phyloP scores from a whole-genome alignment of 64 coral and sea anemone species.

The Actinia tenebrosa region DNA sequence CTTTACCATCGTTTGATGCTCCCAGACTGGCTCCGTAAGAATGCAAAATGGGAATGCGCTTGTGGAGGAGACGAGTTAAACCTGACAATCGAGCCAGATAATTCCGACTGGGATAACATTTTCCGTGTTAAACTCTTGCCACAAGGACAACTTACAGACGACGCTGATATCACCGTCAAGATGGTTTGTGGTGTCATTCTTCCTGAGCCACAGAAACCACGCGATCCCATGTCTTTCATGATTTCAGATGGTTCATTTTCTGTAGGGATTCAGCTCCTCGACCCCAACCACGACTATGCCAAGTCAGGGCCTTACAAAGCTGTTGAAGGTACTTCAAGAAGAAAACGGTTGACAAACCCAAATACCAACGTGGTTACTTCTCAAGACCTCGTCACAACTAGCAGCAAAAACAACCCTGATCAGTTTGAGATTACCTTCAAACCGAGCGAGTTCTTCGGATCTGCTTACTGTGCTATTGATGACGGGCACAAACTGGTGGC shows the following conservation, averaged over 20 bases:
- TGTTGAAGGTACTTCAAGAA: constrained; percentile 13
- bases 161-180: constrained; percentile 44
- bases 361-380: background rate
- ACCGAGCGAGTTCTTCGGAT: constrained; percentile 29
- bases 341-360: background rate
- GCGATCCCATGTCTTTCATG: constrained; percentile 61
- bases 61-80: background rate
- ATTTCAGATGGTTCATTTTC: constrained; percentile 34
- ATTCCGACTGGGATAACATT: constrained; percentile 41
- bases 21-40: constrained; percentile 28
- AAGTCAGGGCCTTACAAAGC: constrained; percentile 32
- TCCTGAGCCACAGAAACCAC: constrained; percentile 31
- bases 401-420: constrained; percentile 37
- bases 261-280: constrained; percentile 48
- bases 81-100: background rate
- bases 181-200: constrained; percentile 46
- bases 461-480: constrained; percentile 64
- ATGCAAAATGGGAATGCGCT: constrained; percentile 11
- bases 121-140: constrained; percentile 29
- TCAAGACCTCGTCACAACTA: background rate
- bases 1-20: constrained; percentile 58
- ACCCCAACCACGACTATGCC: constrained; percentile 47
- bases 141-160: background rate
- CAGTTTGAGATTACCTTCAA: constrained; percentile 56
- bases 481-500: constrained; percentile 61